These are phyloP conservation scores for Belgica antarctica DNA, from an alignment of 2,888 invertebrate genomes.

Conservation along the genomic window DNA sequence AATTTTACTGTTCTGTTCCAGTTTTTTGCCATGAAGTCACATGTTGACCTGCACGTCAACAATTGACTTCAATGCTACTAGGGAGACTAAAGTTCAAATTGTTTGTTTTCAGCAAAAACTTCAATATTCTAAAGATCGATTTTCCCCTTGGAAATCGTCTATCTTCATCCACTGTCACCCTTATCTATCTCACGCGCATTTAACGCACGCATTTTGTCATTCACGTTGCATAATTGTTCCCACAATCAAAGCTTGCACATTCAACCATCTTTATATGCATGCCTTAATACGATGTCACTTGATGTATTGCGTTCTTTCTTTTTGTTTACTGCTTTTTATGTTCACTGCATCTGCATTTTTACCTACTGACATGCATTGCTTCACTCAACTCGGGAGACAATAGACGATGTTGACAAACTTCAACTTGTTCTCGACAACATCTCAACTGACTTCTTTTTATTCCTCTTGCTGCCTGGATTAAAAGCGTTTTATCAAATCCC, in stretches of 20 bases:
- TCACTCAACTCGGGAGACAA: neutral
- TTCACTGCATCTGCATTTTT: constrained; percentile 20
- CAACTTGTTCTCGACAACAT: constrained; percentile 12
- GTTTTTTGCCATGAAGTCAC: too few species aligned
- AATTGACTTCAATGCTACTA: too few species aligned
- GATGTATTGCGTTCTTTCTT: neutral
- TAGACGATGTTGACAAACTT: constrained; percentile 16
- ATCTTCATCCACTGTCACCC: too few species aligned
- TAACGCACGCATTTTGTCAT: neutral
- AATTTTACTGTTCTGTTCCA: too few species aligned
- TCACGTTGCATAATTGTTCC: too few species aligned
- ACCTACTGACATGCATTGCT: constrained; percentile 41
- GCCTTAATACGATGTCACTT: neutral
- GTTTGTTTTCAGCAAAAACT: too few species aligned
- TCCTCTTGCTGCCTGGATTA: neutral
- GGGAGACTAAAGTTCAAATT: too few species aligned
- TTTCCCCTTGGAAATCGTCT: neutral
- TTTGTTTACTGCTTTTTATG: neutral
- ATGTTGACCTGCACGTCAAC: too few species aligned
- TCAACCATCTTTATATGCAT: neutral
- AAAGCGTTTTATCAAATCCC: constrained; percentile 16
- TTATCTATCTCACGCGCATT: neutral
- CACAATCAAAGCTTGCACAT: neutral
- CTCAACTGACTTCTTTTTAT: constrained; percentile 20
- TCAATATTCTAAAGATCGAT: too few species aligned